Base-by-base conservation (phyloP, 2,888 invertebrate species). In the Trissolcus brochymenae region DNA sequence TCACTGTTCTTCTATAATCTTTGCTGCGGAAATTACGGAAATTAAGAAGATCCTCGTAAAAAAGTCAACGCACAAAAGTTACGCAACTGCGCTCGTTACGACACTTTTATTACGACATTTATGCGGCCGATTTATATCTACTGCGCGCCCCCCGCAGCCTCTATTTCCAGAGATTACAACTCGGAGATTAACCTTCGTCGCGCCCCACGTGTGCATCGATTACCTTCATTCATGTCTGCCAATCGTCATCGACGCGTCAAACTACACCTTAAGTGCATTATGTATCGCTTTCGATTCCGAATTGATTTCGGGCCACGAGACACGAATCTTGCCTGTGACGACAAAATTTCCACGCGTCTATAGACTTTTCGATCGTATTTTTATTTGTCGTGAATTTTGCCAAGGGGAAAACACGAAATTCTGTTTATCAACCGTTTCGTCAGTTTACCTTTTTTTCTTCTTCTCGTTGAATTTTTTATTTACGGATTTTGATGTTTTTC, bases 81-180 rank as follows among this genome's bases (percentile, higher is more conserved):
- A 60, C 73, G 59, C 74, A 71, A 76, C 56, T 71, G n/a, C 50
- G 62, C 65, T 65, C 72, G 66, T 77, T 75, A 71, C 72, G 40
- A 64, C 51, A 53, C 74, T 79, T 82, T 82, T 81, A 81, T 78
- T 74, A 78, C 79, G 79, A 73, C 73, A 68, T 78, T 80, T 81
- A 79, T 81, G 78, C 76, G 73, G 65, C 75, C 79, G 79, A 81
- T 80, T 80, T 80, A 81, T 82, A 81, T 81, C 82, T 78, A 68
- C 72, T 75, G 73, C 72, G 25, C 78, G 76, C 74, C 76, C 71
- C 62, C 50, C 60, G 25, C 70, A 67, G 62, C 67, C 76, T 71
- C 76, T 71, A 78, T 77, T 76, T 81, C 74, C 65, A 60, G 77
- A 80, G 76, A 81, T 81, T 80, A 81, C 81, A 80, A 82, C 78